Percentiles rank a stretch among this genome's conserved stretches.
Conservation (phyloP, 2,797 vertebrate species). For the Gymnoscopelus microlampas region DNA sequence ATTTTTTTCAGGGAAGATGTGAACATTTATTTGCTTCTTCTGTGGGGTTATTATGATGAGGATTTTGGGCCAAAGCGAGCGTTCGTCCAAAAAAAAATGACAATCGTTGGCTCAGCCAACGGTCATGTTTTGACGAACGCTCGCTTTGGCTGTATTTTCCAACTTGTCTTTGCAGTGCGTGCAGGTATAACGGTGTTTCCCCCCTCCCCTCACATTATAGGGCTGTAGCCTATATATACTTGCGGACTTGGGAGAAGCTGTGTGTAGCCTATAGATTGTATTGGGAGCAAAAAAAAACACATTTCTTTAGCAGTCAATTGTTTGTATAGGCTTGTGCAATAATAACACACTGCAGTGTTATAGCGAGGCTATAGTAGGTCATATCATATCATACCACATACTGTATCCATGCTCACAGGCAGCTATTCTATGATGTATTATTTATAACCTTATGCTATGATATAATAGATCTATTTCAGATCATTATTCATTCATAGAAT, state of each 20-base stretch:
- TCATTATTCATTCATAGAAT: slow-evolving; percentile 68
- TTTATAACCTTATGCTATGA: slow-evolving; percentile 68
- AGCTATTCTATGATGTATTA: slow-evolving; percentile 60
- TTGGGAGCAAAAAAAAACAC: slow-evolving; percentile 16
- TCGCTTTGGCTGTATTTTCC: slow-evolving; percentile 53
- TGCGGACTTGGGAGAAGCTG: slow-evolving; percentile 70
- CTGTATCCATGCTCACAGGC: slow-evolving; percentile 48
- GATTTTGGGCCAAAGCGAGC: too few species aligned
- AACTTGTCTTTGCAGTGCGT: slow-evolving; percentile 49
- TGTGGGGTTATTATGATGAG: too few species aligned
- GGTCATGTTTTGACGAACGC: too few species aligned
- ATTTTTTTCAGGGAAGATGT: too few species aligned
- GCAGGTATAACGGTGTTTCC: slow-evolving; percentile 50
- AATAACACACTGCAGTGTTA: slow-evolving; percentile 57
- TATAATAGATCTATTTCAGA: slow-evolving; percentile 60
- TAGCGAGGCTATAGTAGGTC: slow-evolving; percentile 54
- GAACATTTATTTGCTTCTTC: too few species aligned
- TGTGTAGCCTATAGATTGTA: slow-evolving; percentile 34
- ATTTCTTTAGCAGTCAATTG: slow-evolving; percentile 60
- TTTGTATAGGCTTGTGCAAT: slow-evolving; percentile 43
- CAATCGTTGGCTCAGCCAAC: too few species aligned
- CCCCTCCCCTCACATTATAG: too few species aligned
- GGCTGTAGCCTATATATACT: slow-evolving; percentile 27
- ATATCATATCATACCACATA: slow-evolving; percentile 24
- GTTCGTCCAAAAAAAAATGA: too few species aligned